Evolutionary conservation across 2,888 invertebrate genomes (phyloP), one percentile per base, ranked within the genome.

Genomic region (Clivina fossor): DNA sequence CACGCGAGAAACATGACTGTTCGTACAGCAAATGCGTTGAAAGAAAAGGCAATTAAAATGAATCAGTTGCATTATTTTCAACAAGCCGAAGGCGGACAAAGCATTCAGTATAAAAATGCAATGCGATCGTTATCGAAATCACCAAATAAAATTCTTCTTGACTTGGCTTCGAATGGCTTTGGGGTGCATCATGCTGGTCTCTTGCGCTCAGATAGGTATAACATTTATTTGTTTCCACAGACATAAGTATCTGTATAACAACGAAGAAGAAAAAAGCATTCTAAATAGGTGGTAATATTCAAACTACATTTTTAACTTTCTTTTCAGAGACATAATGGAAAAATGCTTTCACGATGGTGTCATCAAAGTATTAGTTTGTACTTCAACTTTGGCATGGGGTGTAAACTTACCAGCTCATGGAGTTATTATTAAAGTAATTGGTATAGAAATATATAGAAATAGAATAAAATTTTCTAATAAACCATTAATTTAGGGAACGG

Each of bases 341-440:
- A 90, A 88, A 70, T 88, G 89, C 66, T 99, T 99, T 70, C 76
- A 86, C 0, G 88, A 89, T 54, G 97, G 97, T 0, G 81, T 86
- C 60, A 85, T 95, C 57, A 90, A 87, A 69, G 93, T 90, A 0
- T 76, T 99, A 1, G 90, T 95, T 5, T 98, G 98, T 71, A 99
- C 99, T 0, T 92, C 99, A 0, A 99, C 99, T 0, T 78, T 99
- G 22, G 99, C 99, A 19, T 99, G 99, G 99, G 99, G 99, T 64
- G 98, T 99, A 3, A 99, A 99, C 77, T 79, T 99, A 61, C 99
- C 99, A 0, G 99, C 99, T 0, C 97, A 98, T 72, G 97, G 94
- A 22, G 98, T 99, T 60, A 85, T 99, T 43, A 96, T 96, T 61
- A 86, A 90, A 74, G 93, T 91, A 75, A 73, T n/a, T n/a, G n/a